Evolutionary conservation across 2,888 invertebrate species (phyloP).

Genomic region (Cheilosia soror): DNA sequence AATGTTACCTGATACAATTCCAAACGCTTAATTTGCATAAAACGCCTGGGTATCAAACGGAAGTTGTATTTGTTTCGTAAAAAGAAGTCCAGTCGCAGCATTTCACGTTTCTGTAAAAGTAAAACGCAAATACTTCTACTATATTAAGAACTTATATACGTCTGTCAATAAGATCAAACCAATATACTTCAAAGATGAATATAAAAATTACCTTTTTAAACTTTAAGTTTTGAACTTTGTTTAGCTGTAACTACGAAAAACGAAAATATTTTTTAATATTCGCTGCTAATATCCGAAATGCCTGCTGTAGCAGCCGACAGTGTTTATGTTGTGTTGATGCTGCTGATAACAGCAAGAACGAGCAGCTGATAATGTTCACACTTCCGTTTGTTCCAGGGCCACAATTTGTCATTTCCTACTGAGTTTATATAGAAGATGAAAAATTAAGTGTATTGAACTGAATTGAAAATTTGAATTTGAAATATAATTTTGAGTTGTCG

Average conservation of each 20-base stretch:
- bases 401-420: too few species aligned
- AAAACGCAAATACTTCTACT: slow-evolving; percentile 1
- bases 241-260: neutral
- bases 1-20: slow-evolving; percentile 77
- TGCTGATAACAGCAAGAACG: neutral
- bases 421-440: neutral
- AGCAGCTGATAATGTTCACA: slow-evolving; percentile 7
- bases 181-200: neutral
- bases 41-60: neutral
- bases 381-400: neutral
- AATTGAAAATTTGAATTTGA: too few species aligned
- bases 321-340: neutral
- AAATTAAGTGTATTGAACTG: too few species aligned
- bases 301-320: neutral
- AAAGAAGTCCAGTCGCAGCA: slow-evolving; percentile 6
- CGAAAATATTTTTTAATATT: neutral
- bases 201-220: neutral
- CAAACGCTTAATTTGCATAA: slow-evolving; percentile 76
- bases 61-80: slow-evolving; percentile 28
- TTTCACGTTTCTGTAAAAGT: neutral
- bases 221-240: neutral
- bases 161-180: neutral
- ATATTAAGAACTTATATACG: neutral
- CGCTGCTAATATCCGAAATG: neutral
- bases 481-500: too few species aligned